A percentile compares a stretch with the other conserved stretches of the same genome.
Evolutionary conservation across 2,797 vertebrate genomes (phyloP).

Genomic region (Notoglanidium macrostoma): DNA sequence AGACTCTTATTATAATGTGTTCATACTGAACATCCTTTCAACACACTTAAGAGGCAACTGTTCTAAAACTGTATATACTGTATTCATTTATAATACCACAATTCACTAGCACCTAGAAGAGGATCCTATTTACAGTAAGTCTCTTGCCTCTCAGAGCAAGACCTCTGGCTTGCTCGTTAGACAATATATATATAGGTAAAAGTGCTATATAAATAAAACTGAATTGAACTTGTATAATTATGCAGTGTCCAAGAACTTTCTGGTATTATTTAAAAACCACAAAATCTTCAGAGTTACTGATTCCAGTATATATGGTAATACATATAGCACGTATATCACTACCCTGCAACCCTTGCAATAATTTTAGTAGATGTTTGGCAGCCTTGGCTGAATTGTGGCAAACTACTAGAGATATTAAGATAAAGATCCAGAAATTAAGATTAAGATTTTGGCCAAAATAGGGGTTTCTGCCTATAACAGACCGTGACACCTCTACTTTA

Average conservation of each 20-base stretch:
- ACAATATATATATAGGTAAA: neutral
- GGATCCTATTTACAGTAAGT: no score
- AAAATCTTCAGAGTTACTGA: neutral
- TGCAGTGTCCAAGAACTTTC: neutral
- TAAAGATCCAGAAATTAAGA: no score
- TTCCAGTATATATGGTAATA: no score
- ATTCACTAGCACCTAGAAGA: neutral
- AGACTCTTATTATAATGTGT: neutral
- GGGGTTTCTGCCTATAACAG: neutral
- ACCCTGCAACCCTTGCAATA: neutral
- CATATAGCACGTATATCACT: neutral
- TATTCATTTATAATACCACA: neutral
- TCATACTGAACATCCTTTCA: neutral
- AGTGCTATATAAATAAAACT: neutral
- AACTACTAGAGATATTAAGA: no score
- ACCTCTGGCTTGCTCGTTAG: neutral
- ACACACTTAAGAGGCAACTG: neutral
- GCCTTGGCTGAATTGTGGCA: neutral
- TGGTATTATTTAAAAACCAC: neutral
- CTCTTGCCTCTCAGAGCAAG: no score
- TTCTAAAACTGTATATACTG: neutral
- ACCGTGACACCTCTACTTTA: neutral
- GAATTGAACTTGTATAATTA: neutral
- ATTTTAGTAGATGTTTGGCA: neutral
- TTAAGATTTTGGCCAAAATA: neutral